Conservation (phyloP, 2,113 vertebrate genomes). For the Raja brachyura region DNA sequence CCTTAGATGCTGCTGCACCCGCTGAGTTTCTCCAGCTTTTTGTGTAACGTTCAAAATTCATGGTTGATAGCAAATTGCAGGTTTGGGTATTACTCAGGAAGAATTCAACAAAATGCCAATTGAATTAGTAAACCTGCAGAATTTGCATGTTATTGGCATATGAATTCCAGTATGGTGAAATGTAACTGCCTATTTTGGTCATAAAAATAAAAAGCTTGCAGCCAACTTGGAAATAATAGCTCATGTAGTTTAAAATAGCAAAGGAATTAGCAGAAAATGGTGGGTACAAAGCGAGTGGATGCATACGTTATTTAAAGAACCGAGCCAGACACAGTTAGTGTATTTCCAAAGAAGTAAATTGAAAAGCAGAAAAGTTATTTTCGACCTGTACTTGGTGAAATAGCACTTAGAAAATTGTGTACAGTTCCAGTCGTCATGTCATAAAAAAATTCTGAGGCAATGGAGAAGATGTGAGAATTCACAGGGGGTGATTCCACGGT, state of each 20-base stretch:
- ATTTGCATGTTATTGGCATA: background rate
- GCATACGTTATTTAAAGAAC: background rate
- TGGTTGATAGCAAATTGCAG: too few relatives aligned
- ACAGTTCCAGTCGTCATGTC: background rate
- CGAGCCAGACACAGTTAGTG: background rate
- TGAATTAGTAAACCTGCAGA: background rate
- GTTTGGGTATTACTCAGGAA: too few relatives aligned
- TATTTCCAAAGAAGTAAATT: background rate
- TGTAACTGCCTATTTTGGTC: background rate
- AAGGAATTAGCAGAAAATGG: too few relatives aligned
- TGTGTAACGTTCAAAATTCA: background rate
- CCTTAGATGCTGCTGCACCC: too few relatives aligned
- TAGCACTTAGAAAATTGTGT: background rate
- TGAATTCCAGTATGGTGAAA: background rate
- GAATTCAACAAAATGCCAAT: too few relatives aligned
- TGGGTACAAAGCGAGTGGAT: too few relatives aligned
- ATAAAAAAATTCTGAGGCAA: background rate
- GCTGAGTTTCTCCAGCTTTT: too few relatives aligned
- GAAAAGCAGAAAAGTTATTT: background rate
- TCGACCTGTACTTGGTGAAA: background rate
- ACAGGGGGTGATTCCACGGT: too few relatives aligned
- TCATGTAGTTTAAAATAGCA: background rate
- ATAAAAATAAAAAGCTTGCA: background rate
- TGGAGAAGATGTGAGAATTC: background rate
- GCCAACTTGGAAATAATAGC: background rate